phyloP scores from a whole-genome alignment of 2,888 invertebrate species.

The Eilema griseolum region DNA sequence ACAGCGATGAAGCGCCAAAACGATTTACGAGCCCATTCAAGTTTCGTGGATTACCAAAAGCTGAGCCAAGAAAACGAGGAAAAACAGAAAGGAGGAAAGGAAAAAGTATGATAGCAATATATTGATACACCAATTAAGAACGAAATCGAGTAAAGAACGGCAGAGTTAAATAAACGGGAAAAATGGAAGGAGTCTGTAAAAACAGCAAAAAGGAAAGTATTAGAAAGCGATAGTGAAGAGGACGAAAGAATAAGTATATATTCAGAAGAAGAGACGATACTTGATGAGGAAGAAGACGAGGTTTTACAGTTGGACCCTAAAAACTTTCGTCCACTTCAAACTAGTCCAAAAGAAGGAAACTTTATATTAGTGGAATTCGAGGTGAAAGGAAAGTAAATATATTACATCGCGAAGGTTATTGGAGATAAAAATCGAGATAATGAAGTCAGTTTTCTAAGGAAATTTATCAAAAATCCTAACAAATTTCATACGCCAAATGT shows the following conservation, averaged over 20 bases:
- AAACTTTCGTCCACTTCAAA: slow-evolving; percentile 20
- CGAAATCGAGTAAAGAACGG: slow-evolving; percentile 30
- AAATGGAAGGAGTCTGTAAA: slow-evolving; percentile 8
- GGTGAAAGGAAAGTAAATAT: slow-evolving; percentile 31
- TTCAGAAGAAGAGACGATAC: not conserved
- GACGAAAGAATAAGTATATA: slow-evolving; percentile 35
- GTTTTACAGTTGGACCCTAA: not conserved
- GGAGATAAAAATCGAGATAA: slow-evolving; percentile 34
- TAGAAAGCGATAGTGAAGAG: slow-evolving; percentile 40
- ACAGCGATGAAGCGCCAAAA: slow-evolving; percentile 1
- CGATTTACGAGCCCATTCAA: slow-evolving; percentile 43
- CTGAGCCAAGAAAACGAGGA: slow-evolving; percentile 42
- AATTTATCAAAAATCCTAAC: slow-evolving; percentile 27
- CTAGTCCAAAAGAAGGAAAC: slow-evolving; percentile 31
- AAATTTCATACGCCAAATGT: slow-evolving; percentile 41
- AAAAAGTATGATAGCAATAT: slow-evolving; percentile 52
- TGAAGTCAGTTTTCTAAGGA: slow-evolving; percentile 39
- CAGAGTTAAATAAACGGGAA: slow-evolving; percentile 10
- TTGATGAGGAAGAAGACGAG: not conserved
- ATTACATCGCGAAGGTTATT: slow-evolving; percentile 20
- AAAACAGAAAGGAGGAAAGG: slow-evolving; percentile 45
- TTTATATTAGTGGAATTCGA: slow-evolving; percentile 36
- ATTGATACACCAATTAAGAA: slow-evolving; percentile 55
- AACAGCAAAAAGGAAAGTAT: slow-evolving; percentile 37
- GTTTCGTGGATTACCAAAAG: slow-evolving; percentile 46